A percentile compares a stretch with the other conserved stretches of the same genome.
These are phyloP conservation scores for Rhagoletis zephyria DNA, from an alignment of 1,140 invertebrate genomes.

Conservation along the genomic window DNA sequence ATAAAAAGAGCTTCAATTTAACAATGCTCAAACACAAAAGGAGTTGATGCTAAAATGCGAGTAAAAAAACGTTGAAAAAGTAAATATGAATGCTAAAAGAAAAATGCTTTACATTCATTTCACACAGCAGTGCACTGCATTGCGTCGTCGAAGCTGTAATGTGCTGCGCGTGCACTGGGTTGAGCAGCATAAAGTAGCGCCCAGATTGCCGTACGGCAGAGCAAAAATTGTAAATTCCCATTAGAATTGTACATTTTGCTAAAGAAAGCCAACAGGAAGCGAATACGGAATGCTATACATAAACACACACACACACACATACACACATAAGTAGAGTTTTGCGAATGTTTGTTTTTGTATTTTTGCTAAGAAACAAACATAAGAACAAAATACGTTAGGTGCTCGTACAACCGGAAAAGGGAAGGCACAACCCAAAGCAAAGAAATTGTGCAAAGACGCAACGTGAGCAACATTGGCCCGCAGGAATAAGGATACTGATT, in stretches of 20 bases:
- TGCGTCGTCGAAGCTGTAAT: neutral
- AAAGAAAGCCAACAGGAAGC: conserved; percentile 40
- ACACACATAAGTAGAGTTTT: neutral
- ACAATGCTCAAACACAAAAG: conserved; percentile 1
- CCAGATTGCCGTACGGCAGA: conserved; percentile 3
- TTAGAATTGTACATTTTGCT: conserved; percentile 54
- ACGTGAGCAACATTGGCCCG: conserved; percentile 22
- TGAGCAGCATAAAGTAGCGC: neutral
- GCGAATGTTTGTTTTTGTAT: neutral
- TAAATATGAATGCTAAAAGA: conserved; percentile 18
- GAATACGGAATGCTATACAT: neutral
- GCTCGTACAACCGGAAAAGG: neutral
- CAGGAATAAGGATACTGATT: conserved; percentile 13
- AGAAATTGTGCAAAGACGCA: conserved; percentile 19
- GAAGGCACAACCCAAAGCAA: neutral
- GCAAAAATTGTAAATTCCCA: conserved; percentile 53
- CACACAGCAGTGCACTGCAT: conserved; percentile 36
- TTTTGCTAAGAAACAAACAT: neutral
- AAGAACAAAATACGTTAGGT: conserved; percentile 24
- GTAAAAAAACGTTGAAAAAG: neutral
- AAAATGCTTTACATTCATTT: conserved; percentile 19
- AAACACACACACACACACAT: neutral
- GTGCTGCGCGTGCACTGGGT: neutral
- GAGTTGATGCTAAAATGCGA: neutral
- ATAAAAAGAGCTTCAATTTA: neutral